Evolutionary conservation across 1,140 invertebrate species (phyloP).

Genomic region (Potamilus streckersoni): DNA sequence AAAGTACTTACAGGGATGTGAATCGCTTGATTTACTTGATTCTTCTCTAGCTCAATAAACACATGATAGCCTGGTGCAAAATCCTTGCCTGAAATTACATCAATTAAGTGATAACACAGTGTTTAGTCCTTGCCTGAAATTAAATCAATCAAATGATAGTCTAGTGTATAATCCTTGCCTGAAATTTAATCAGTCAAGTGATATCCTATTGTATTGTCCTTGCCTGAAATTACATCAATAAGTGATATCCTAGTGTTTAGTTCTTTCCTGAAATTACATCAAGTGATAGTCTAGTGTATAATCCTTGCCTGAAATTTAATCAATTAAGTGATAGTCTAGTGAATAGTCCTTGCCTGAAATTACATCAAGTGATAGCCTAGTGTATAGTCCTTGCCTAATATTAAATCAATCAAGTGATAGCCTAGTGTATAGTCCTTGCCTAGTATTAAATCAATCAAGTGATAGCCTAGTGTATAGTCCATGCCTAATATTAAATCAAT

Average conservation of each 20-base stretch:
- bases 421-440: slow-evolving; percentile 40
- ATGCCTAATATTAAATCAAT: slow-evolving; percentile 5
- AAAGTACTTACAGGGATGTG: too few species aligned
- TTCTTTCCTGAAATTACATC: slow-evolving; percentile 12
- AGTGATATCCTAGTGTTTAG: slow-evolving; percentile 51
- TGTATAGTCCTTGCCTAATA: slow-evolving; percentile 32
- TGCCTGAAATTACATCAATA: too few species aligned
- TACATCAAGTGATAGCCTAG: slow-evolving; percentile 45
- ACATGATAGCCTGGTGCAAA: slow-evolving; percentile 56
- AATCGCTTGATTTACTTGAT: neutral
- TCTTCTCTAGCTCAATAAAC: slow-evolving; percentile 50
- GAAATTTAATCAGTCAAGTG: too few species aligned
- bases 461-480: slow-evolving; percentile 48
- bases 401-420: slow-evolving; percentile 31
- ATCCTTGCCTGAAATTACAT: slow-evolving; percentile 22
- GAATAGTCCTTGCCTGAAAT: slow-evolving; percentile 32
- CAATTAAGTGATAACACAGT: slow-evolving; percentile 45
- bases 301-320: too few species aligned
- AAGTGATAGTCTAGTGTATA: too few species aligned
- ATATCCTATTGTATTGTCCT: too few species aligned
- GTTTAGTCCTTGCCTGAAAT: slow-evolving; percentile 28
- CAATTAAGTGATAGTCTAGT: slow-evolving; percentile 59
- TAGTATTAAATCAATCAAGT: slow-evolving; percentile 14
- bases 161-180: too few species aligned
- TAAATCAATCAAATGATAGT: too few species aligned